These are phyloP conservation scores for Pseudomyrmex flavicornis DNA, from an alignment of 1,140 invertebrate species.

Conservation along the genomic window DNA sequence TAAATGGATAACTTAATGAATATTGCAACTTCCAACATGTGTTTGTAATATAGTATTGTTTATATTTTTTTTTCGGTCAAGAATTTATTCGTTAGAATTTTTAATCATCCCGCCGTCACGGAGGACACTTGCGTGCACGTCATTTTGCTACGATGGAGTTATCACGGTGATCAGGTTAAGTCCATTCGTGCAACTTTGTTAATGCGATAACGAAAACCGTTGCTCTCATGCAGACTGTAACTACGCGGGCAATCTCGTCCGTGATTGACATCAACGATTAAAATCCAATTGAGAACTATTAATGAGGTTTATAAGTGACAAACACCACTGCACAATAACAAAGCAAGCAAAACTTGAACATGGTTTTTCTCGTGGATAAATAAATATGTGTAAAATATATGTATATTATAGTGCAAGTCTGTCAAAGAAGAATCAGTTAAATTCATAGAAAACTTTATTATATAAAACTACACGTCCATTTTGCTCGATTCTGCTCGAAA, in stretches of 20 bases:
- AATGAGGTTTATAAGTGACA: constrained; percentile 40
- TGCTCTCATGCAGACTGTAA: constrained; percentile 33
- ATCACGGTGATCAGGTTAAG: constrained; percentile 50
- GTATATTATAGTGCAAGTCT: too few species aligned
- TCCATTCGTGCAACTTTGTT: constrained; percentile 55
- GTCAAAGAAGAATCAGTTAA: too few species aligned
- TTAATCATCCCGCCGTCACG: constrained; percentile 37
- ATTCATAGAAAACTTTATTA: neutral
- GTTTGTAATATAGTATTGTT: too few species aligned
- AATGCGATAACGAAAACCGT: constrained; percentile 37
- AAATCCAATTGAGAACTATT: constrained; percentile 53
- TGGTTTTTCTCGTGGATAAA: too few species aligned
- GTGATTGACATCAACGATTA: constrained; percentile 53
- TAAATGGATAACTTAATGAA: too few species aligned
- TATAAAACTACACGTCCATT: too few species aligned
- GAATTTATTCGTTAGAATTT: neutral
- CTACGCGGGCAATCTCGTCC: constrained; percentile 28
- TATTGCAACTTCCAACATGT: too few species aligned
- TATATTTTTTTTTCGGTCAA: too few species aligned
- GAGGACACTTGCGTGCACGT: constrained; percentile 7
- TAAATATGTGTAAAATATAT: too few species aligned
- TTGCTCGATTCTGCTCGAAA: too few species aligned
- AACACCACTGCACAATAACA: neutral
- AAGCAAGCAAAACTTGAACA: neutral
- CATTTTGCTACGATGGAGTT: constrained; percentile 37